phyloP scores from a whole-genome alignment of 1,140 invertebrate genomes.

The Drosophila triauraria region DNA sequence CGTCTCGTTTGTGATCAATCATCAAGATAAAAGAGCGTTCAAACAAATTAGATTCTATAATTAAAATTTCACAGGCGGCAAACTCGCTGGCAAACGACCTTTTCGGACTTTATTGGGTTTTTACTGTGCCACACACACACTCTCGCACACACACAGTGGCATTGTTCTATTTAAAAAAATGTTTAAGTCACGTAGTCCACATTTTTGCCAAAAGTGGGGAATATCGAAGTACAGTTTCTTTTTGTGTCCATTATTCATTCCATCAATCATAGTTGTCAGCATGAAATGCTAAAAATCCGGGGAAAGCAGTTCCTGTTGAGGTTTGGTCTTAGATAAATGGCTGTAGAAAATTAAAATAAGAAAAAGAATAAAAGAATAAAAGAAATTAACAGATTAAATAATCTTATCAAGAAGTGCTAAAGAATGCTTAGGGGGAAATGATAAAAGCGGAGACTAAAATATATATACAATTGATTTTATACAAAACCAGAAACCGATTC shows the following conservation, averaged over 20 bases:
- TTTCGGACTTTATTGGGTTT: slow-evolving; percentile 38
- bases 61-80: slow-evolving; percentile 66
- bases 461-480: slow-evolving; percentile 7
- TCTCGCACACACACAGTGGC: slow-evolving; percentile 4
- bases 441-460: not conserved
- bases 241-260: slow-evolving; percentile 28
- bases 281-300: slow-evolving; percentile 45
- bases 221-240: slow-evolving; percentile 55
- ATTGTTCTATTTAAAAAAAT: slow-evolving; percentile 68
- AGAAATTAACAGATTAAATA: not conserved
- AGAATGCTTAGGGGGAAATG: not conserved
- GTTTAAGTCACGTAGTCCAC: slow-evolving; percentile 71
- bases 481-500: slow-evolving; percentile 17
- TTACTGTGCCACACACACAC: slow-evolving; percentile 44
- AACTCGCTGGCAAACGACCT: slow-evolving; percentile 47
- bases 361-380: not conserved
- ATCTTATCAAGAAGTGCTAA: not conserved
- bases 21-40: slow-evolving; percentile 64
- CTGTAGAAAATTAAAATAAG: not conserved
- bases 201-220: slow-evolving; percentile 21
- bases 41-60: slow-evolving; percentile 80
- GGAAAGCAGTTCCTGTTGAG: slow-evolving; percentile 66
- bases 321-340: not conserved
- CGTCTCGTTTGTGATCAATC: slow-evolving; percentile 68
- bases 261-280: slow-evolving; percentile 65